Conservation (phyloP, 2,113 vertebrate species). For the Peromyscus polionotus region DNA sequence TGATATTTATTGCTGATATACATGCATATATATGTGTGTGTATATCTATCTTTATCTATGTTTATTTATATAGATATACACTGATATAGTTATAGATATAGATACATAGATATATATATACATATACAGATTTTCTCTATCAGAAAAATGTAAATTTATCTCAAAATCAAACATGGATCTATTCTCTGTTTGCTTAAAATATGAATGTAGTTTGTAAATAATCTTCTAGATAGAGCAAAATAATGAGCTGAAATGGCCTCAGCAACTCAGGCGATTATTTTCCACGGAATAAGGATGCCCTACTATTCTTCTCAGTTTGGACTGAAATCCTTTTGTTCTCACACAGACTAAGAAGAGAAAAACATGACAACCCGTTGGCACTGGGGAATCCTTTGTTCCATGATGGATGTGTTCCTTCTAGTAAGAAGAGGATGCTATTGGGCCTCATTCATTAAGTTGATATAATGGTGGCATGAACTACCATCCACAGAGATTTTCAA, state of each 20-base stretch:
- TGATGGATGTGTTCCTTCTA: conserved; percentile 78
- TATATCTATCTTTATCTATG: not conserved
- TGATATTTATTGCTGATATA: not conserved
- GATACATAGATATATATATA: not conserved
- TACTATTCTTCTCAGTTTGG: conserved; percentile 59
- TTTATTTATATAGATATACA: too few species aligned
- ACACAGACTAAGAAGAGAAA: conserved; percentile 59
- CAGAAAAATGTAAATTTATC: not conserved
- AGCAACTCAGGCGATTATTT: conserved; percentile 72
- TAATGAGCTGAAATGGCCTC: conserved; percentile 61
- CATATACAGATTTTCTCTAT: not conserved
- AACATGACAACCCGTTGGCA: conserved; percentile 53
- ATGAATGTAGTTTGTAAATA: not conserved
- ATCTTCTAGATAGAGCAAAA: conserved; percentile 35
- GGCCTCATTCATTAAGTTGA: conserved; percentile 82
- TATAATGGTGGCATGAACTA: conserved; percentile 78
- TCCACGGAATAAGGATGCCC: not conserved
- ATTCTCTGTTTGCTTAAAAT: not conserved
- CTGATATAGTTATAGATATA: not conserved
- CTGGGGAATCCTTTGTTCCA: conserved; percentile 50
- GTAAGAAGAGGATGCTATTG: conserved; percentile 69
- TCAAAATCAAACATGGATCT: not conserved
- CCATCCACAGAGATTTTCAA: conserved; percentile 82
- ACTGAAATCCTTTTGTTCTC: conserved; percentile 75
- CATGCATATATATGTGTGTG: not conserved